Base-by-base conservation (phyloP, 1,140 invertebrate species). In the Drosophila lacertosa region DNA sequence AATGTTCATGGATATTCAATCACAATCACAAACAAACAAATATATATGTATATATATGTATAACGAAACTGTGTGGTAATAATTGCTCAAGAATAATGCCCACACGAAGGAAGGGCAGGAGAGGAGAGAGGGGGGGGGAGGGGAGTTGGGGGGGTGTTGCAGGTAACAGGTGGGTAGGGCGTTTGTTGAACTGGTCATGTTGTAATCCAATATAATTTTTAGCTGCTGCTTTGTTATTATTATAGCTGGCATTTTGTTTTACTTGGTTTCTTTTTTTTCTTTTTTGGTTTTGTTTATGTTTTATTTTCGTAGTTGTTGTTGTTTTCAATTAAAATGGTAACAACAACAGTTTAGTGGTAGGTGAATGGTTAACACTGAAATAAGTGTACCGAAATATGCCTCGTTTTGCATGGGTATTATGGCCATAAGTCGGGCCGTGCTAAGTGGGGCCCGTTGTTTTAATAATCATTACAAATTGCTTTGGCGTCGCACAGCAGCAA, bases 391-490 rank as follows among this genome's bases (percentile, higher is more conserved):
- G 45, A 66, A 66, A 66, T 55, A 45, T 54, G 57, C 44, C 47
- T 51, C 37, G 58, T 65, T 70, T 63, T 53, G 47, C 58, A 69
- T 58, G 35, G 48, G 33, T 64, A 65, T 63, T 42, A 64, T 54
- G 74, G 44, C 16, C 37, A 64, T 74, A 54, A 40, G 40, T 39
- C 42, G 33, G 16, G 50, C 63, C 69, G 60, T 65, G 68, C 68
- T 64, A 74, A 73, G 73, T 74, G 75, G 78, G 69, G 69, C 77
- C 33, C 75, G 71, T 73, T 84, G 81, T 84, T 80, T 86, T 81
- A 86, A 81, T 86, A 81, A 81, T 77, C 77, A 88, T 86, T 77
- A 86, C 81, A 86, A 86, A 86, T 86, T 81, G 76, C 77, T 84
- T 80, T 70, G 76, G 76, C 81, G 60, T 80, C 69, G 72, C 60